Base-by-base conservation (phyloP, 1,140 invertebrate species). In the Orussus abietinus region DNA sequence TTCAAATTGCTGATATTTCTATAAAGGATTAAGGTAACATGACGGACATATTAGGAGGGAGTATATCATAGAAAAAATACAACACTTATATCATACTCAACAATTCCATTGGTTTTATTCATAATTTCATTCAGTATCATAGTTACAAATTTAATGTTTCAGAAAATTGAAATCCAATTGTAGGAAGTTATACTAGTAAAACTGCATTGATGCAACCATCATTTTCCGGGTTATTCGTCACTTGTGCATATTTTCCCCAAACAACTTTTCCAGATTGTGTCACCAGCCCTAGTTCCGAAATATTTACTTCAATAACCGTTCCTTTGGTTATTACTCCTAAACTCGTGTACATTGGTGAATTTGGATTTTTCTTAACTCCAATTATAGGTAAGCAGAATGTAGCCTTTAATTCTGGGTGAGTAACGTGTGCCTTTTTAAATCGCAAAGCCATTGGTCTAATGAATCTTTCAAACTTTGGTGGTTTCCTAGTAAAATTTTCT, bases 201-300 rank as follows among this genome's bases (percentile, higher is more conserved):
- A 99, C 90, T 67, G 96, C 95, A 84, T 99, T 99, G 32, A 99
- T 97, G 67, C 96, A 98, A 18, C 97, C 97, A 83, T 99, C 97
- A 77, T 99, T 99, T 72, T 99, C 97, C 5, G 97, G 97, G 76
- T 98, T 95, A 69, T 99, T 99, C 0, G 96, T 98, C 10, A 99
- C 95, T 73, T 99, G 97, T 0, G 97, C 97, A 76, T 97, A 99
- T 81, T 99, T 99, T 49, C 96, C 97, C 96, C 96, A 99, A 1
- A 99, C 92, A 45, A 99, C 94, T 85, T 99, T 99, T 41, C 97
- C 97, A 21, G 90, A 88, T 71, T 98, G 94, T 6, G 96, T 99
- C 0, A 99, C 97, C 30, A 99, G 77, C 77, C 97, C 97, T 31
- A 99, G 77, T 75, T 99, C 97, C 34, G 92, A 96, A 51, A 99